Conservation (phyloP, 2,797 vertebrate genomes). For the Momotus momota region DNA sequence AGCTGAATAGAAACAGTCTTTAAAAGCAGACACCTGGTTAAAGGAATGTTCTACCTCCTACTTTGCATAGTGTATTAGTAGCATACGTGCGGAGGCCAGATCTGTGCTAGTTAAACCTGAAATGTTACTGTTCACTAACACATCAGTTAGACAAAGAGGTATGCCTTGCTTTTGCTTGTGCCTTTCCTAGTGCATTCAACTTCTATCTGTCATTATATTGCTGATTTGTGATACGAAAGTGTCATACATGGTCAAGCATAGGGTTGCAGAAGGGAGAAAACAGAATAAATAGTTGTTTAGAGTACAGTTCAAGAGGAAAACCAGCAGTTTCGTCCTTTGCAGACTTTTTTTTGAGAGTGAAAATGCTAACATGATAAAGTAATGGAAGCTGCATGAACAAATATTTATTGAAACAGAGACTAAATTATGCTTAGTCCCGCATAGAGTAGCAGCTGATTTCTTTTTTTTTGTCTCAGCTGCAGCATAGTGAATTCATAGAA, state of each 20-base stretch:
- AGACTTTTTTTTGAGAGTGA: neutral
- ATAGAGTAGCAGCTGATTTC: neutral
- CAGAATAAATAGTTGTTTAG: neutral
- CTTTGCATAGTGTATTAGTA: neutral
- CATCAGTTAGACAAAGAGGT: neutral
- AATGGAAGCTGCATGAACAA: neutral
- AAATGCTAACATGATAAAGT: neutral
- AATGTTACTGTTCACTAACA: neutral
- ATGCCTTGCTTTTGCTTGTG: neutral
- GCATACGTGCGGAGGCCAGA: neutral
- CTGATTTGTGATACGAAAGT: neutral
- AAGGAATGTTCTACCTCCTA: neutral
- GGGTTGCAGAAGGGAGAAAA: neutral
- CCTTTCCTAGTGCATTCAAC: neutral
- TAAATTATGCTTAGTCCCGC: neutral
- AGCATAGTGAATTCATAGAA: neutral
- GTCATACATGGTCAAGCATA: neutral
- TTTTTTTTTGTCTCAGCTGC: neutral
- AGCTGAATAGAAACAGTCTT: neutral
- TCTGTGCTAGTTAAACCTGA: neutral
- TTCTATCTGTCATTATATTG: neutral
- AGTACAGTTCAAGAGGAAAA: neutral
- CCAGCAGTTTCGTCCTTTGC: neutral
- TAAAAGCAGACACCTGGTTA: neutral
- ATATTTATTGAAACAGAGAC: neutral